These are phyloP conservation scores for Aegotheles bennettii DNA, from an alignment of 2,113 vertebrate species.

Conservation along the genomic window DNA sequence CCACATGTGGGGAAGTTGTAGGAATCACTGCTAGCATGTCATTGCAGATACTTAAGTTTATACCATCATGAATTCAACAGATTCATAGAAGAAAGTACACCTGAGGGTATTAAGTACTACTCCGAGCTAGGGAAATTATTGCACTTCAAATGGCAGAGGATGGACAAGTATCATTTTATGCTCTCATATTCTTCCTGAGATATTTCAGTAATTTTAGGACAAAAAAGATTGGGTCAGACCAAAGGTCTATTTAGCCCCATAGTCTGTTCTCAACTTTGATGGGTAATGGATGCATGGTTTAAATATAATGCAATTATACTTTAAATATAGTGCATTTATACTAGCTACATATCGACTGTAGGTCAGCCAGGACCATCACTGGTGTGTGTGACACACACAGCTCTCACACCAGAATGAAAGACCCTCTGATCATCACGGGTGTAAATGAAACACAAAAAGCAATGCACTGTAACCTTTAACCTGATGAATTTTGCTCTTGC, in stretches of 20 bases:
- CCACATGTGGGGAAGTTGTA: rapidly evolving
- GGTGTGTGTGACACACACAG: neutral
- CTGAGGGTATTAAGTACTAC: neutral
- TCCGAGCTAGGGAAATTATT: rapidly evolving
- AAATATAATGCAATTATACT: no score
- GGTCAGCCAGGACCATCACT: neutral
- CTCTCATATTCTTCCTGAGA: neutral
- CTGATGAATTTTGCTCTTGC: neutral
- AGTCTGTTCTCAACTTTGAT: neutral
- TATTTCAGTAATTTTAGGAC: neutral
- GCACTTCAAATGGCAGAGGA: neutral
- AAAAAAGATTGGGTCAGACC: neutral
- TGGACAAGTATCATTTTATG: neutral
- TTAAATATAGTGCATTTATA: neutral
- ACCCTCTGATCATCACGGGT: neutral
- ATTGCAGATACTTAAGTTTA: neutral
- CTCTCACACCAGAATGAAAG: neutral
- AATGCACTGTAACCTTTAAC: neutral
- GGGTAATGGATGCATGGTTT: neutral
- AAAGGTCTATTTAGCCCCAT: neutral
- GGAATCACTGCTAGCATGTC: neutral
- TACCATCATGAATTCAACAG: neutral
- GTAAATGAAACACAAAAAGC: neutral
- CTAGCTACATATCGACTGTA: neutral
- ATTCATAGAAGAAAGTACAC: neutral